Percentiles rank a stretch among this genome's conserved stretches.
Conservation (phyloP, 2,888 invertebrate genomes). For the Cheilosia scutellata region DNA sequence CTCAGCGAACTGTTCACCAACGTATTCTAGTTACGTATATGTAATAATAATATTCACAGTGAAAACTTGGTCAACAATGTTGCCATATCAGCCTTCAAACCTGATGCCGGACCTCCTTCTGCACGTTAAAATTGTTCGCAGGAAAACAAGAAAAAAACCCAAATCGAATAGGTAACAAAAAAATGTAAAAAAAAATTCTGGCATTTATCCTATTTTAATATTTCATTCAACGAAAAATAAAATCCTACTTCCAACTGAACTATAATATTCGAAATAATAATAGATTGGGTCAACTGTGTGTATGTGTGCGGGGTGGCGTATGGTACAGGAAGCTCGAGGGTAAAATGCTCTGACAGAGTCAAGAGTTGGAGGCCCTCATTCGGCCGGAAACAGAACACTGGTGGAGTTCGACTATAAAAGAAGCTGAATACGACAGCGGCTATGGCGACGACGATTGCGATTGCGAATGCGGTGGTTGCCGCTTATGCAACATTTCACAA, state of each 20-base stretch:
- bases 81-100: conserved; percentile 56
- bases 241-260: conserved; percentile 53
- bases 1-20: conserved; percentile 48
- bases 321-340: conserved; percentile 24
- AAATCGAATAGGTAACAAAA: conserved; percentile 27
- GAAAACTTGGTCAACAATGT: conserved; percentile 66
- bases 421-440: conserved; percentile 2
- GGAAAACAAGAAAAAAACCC: conserved; percentile 19
- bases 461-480: conserved; percentile 47
- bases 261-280: conserved; percentile 62
- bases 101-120: conserved; percentile 22
- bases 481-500: conserved; percentile 65
- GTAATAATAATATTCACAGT: background rate
- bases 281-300: conserved; percentile 67
- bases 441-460: conserved; percentile 4
- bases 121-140: conserved; percentile 20
- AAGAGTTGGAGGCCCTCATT: conserved; percentile 15
- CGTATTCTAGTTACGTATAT: conserved; percentile 13
- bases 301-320: conserved; percentile 43
- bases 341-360: background rate
- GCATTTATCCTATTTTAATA: conserved; percentile 70
- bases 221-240: conserved; percentile 65
- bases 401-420: conserved; percentile 13
- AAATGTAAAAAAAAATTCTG: conserved; percentile 25
- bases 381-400: conserved; percentile 14